Percentiles rank a stretch among this genome's conserved stretches.
phyloP scores from a whole-genome alignment of 2,797 vertebrate genomes.

The Brotula barbata region DNA sequence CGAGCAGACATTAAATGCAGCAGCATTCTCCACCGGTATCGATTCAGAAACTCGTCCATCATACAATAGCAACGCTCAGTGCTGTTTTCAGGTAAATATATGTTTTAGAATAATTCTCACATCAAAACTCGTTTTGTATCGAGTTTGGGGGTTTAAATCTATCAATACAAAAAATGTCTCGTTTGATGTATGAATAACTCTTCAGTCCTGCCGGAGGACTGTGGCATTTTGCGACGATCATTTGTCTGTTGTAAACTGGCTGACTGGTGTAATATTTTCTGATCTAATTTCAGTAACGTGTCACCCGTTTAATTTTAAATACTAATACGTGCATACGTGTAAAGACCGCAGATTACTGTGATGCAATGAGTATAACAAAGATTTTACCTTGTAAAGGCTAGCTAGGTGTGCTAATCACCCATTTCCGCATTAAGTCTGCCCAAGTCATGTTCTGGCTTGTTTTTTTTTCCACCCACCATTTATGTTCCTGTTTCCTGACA shows the following conservation, averaged over 20 bases:
- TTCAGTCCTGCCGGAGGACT: not conserved
- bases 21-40: conserved; percentile 22
- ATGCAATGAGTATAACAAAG: accelerated
- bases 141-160: not conserved
- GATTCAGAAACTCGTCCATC: conserved; percentile 40
- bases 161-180: not conserved
- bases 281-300: not conserved
- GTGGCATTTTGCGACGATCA: conserved; percentile 35
- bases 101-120: accelerated
- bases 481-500: too few relatives aligned
- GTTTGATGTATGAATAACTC: not conserved
- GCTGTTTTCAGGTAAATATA: conserved; percentile 27
- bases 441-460: conserved; percentile 43
- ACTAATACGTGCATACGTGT: accelerated
- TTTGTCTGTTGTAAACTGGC: not conserved
- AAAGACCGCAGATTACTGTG: accelerated
- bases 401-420: conserved; percentile 38
- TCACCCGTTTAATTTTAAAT: not conserved
- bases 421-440: conserved; percentile 72
- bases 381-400: conserved; percentile 22
- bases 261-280: not conserved
- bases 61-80: not conserved
- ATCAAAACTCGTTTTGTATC: not conserved
- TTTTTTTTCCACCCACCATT: not conserved
- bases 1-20: conserved; percentile 42